Percentiles rank a stretch among this genome's conserved stretches.
Conservation (phyloP, 2,888 invertebrate genomes). For the Halictus quadricinctus region DNA sequence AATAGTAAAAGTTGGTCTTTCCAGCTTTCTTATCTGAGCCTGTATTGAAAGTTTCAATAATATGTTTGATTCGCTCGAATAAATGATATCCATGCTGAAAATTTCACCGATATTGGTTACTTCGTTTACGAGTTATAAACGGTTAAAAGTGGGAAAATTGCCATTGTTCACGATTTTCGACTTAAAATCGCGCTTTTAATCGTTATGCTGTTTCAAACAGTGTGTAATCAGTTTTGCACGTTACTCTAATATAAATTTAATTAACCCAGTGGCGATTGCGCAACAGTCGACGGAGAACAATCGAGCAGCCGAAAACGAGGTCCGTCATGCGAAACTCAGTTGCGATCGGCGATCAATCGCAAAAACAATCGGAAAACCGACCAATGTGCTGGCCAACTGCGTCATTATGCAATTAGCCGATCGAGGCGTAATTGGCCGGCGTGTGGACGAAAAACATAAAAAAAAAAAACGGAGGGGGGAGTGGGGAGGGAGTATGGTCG, state of each 20-base stretch:
- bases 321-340: not conserved
- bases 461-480: not conserved
- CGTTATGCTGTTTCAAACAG: too few species aligned
- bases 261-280: not conserved
- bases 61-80: too few species aligned
- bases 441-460: not conserved
- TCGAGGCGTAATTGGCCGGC: not conserved
- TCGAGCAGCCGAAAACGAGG: not conserved
- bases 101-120: too few species aligned
- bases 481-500: not conserved
- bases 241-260: not conserved
- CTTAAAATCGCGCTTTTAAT: too few species aligned
- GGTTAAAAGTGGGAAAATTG: too few species aligned
- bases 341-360: not conserved
- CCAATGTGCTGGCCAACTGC: not conserved
- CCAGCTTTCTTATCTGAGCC: too few species aligned
- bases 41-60: too few species aligned
- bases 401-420: slow-evolving; percentile 12
- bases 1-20: too few species aligned
- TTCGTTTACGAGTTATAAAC: too few species aligned
- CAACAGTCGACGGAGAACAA: not conserved
- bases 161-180: too few species aligned
- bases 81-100: too few species aligned
- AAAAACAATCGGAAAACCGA: slow-evolving; percentile 2
- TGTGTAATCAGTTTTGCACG: too few species aligned